phyloP scores from a whole-genome alignment of 2,797 vertebrate genomes.

The Sternarchorhynchus goeldii region DNA sequence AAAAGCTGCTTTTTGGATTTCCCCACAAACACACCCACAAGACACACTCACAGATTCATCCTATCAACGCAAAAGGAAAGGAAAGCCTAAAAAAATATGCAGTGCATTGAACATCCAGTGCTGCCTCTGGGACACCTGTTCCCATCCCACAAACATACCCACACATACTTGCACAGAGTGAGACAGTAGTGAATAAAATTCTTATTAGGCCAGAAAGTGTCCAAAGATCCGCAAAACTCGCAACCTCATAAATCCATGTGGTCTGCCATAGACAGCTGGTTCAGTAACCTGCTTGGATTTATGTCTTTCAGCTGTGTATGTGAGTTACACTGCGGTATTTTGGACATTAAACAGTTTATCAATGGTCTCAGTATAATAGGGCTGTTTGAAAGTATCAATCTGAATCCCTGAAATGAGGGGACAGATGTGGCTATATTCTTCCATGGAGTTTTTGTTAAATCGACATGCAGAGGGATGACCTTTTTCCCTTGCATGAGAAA shows the following conservation, averaged over 20 bases:
- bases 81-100: too few species aligned
- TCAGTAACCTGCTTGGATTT: conserved; percentile 78
- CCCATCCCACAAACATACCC: not conserved
- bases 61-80: too few species aligned
- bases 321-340: conserved; percentile 70
- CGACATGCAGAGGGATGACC: conserved; percentile 73
- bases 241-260: conserved; percentile 72
- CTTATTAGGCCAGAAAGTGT: conserved; percentile 62
- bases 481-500: conserved; percentile 82
- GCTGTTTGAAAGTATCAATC: conserved; percentile 69
- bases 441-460: conserved; percentile 64
- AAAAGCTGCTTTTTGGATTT: not conserved
- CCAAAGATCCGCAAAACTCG: conserved; percentile 73
- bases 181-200: conserved; percentile 52
- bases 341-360: conserved; percentile 60
- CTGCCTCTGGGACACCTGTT: too few species aligned
- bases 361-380: conserved; percentile 65
- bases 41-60: not conserved
- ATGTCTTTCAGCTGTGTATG: conserved; percentile 65
- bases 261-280: conserved; percentile 42
- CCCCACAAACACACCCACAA: not conserved
- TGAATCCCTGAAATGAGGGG: conserved; percentile 80
- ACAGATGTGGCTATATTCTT: conserved; percentile 80
- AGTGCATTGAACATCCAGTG: too few species aligned
- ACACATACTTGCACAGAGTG: conserved; percentile 1